phyloP scores from a whole-genome alignment of 37 sponge, comb jelly and placozoan species.

The Chondrosia reniformis region DNA sequence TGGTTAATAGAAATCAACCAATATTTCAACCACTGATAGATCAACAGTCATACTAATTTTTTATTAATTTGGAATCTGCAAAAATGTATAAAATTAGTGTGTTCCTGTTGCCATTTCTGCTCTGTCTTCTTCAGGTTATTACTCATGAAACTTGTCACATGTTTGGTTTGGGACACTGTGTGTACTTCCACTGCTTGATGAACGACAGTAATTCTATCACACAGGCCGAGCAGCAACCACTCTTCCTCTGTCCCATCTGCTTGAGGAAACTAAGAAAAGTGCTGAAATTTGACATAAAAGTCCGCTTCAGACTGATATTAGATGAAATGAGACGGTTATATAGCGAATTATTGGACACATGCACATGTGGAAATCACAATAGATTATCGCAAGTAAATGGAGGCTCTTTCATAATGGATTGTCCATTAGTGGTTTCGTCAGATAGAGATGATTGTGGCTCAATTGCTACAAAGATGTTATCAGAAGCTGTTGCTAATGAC shows the following conservation, averaged over 20 bases:
- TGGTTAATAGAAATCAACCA: too few relatives aligned
- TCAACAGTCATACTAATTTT: too few relatives aligned
- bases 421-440: too few relatives aligned
- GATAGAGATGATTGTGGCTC: too few relatives aligned
- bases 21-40: too few relatives aligned
- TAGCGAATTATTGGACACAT: neutral
- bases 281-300: slow-evolving; percentile 58
- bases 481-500: too few relatives aligned
- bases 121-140: slow-evolving; percentile 55
- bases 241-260: slow-evolving; percentile 89
- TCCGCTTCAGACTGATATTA: slow-evolving; percentile 38
- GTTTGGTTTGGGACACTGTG: slow-evolving; percentile 86
- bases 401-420: too few relatives aligned
- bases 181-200: slow-evolving; percentile 85
- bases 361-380: neutral
- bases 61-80: neutral
- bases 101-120: neutral
- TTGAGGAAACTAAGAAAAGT: slow-evolving; percentile 75
- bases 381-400: too few relatives aligned
- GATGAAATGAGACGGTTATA: slow-evolving; percentile 6
- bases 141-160: slow-evolving; percentile 88
- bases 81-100: neutral
- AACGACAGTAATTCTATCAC: slow-evolving; percentile 77
- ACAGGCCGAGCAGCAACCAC: slow-evolving; percentile 70
- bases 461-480: too few relatives aligned